Evolutionary conservation across 2,113 vertebrate genomes (phyloP).

Genomic region (Malurus elegans): DNA sequence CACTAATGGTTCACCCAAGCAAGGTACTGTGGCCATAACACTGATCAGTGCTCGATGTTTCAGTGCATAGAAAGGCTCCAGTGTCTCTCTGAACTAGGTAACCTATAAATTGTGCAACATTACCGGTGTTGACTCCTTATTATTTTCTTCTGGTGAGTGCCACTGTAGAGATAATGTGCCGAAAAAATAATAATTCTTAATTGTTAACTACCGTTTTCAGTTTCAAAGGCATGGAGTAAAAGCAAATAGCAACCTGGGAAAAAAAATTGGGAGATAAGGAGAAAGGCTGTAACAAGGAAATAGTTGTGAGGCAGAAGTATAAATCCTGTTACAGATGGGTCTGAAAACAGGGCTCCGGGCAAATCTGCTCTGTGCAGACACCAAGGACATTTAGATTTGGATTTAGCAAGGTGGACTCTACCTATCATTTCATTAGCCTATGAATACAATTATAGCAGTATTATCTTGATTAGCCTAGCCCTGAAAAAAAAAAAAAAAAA

Average conservation of each 20-base stretch:
- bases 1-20: constrained; percentile 33
- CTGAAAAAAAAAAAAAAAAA: background rate
- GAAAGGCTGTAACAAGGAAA: background rate
- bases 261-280: background rate
- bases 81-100: constrained; percentile 31
- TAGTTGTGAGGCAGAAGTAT: background rate
- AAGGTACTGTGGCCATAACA: constrained; percentile 6
- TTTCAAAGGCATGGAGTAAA: background rate
- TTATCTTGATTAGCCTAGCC: background rate
- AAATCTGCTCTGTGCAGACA: background rate
- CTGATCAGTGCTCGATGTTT: constrained; percentile 15
- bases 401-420: background rate
- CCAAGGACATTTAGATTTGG: background rate
- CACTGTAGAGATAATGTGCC: background rate
- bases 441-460: background rate
- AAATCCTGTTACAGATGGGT: background rate
- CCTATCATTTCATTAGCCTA: background rate
- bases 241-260: background rate
- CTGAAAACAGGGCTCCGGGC: background rate
- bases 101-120: constrained; percentile 24
- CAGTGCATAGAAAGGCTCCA: background rate
- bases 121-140: background rate
- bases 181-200: constrained; percentile 14
- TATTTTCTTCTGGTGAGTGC: constrained; percentile 10
- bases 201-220: background rate